A percentile compares a stretch with the other conserved stretches of the same genome.
phyloP scores from a whole-genome alignment of 2,888 invertebrate genomes.

The Brachylomia viminalis region DNA sequence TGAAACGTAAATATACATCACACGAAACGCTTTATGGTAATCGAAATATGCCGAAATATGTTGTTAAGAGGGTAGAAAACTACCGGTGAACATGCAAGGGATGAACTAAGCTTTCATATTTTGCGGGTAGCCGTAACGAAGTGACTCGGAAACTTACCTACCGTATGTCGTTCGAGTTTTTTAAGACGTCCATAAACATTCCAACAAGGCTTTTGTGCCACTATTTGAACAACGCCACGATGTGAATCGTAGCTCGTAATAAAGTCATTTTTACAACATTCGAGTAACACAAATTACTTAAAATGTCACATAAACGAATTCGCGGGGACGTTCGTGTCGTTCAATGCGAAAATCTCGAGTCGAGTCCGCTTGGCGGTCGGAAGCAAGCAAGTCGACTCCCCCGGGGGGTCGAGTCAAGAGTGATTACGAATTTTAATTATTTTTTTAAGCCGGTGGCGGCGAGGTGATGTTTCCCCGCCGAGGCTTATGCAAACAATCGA shows the following conservation, averaged over 20 bases:
- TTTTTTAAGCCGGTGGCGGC: conserved; percentile 90
- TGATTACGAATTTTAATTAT: conserved; percentile 91
- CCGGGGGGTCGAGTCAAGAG: conserved; percentile 88
- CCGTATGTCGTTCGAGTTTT: conserved; percentile 83
- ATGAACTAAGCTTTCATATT: conserved; percentile 89
- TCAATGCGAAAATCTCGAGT: conserved; percentile 71
- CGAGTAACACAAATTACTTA: conserved; percentile 77
- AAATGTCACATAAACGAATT: conserved; percentile 78
- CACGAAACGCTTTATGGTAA: conserved; percentile 90
- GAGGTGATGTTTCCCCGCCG: conserved; percentile 89
- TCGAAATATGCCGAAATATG: conserved; percentile 91
- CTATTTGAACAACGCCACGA: conserved; percentile 78
- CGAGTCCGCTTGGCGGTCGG: conserved; percentile 76
- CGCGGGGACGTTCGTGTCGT: conserved; percentile 76
- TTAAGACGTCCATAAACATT: conserved; percentile 86
- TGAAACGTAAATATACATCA: conserved; percentile 87
- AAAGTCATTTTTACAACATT: conserved; percentile 82
- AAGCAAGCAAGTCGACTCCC: conserved; percentile 76
- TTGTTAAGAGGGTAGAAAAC: conserved; percentile 89
- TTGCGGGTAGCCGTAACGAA: conserved; percentile 85
- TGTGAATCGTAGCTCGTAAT: conserved; percentile 79
- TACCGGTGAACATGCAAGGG: conserved; percentile 89
- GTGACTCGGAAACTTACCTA: conserved; percentile 82
- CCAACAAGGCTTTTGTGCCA: conserved; percentile 81
- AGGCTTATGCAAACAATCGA: conserved; percentile 91